Base-by-base conservation (phyloP, 2,113 vertebrate genomes). In the Gobiocypris rarus region DNA sequence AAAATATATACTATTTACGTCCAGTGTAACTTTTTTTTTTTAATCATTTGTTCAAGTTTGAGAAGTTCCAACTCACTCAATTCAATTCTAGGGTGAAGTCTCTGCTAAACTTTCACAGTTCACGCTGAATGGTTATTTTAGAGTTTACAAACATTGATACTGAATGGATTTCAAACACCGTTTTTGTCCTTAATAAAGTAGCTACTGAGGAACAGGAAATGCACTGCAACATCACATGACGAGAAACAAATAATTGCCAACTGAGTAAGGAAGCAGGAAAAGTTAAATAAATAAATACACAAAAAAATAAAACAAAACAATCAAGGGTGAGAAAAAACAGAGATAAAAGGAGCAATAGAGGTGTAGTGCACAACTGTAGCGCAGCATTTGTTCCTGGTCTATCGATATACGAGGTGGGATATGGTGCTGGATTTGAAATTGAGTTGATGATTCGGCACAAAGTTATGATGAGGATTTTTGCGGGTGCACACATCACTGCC, bases 341-440 rank as follows among this genome's bases (percentile, higher is more conserved):
- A 86, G 26, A 81, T 75, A 83, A 80, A 84, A 75, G 56, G 65
- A 71, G 79, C 78, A 73, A 73, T 6, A 43, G 75, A 77, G 61
- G 38, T 15, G 24, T 45, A 78, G 61, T 58, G 50, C 15, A 28
- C 63, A 15, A 58, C 15, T 14, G 34, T 13, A 22, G 43, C 8
- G 14, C 5, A 70, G 22, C 2, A 38, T 65, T 61, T 75, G 59
- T 10, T 74, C 48, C 69, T 61, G 82, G 75, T 88, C 95, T 96
- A 99, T 92, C 97, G 97, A 82, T 97, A 98, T 75, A 99, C 97
- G 34, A 98, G 92, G 83, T 99, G 97, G 83, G 97, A 95, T 89
- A 98, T 94, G 89, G 95, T 96, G 92, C 96, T 90, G 1, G 97
- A 95, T 92, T 98, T 99, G 90, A 97, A 98, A 93, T 96, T 97